Percentiles rank a stretch among this genome's conserved stretches.
phyloP scores from a whole-genome alignment of 2,888 invertebrate genomes.

The Serrognathus titanus region DNA sequence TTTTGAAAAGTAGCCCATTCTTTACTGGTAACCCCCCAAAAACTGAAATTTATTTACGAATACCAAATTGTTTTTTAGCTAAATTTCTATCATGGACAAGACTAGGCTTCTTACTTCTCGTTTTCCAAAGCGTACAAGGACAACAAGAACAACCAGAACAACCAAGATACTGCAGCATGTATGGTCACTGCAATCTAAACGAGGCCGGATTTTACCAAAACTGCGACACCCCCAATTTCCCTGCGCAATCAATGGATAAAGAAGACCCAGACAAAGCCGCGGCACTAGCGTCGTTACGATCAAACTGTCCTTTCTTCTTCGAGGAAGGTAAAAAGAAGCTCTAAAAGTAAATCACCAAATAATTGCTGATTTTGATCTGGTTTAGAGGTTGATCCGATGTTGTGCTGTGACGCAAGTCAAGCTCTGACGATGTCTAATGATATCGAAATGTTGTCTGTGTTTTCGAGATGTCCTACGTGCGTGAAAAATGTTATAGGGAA shows the following conservation, averaged over 20 bases:
- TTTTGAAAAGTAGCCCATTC: too few relatives aligned
- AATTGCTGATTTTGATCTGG: slow-evolving; percentile 1
- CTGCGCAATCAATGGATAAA: slow-evolving; percentile 42
- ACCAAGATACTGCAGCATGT: slow-evolving; percentile 56
- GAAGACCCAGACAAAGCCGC: slow-evolving; percentile 35
- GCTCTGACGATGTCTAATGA: slow-evolving; percentile 53
- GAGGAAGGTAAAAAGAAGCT: slow-evolving; percentile 31
- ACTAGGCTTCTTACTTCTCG: too few relatives aligned
- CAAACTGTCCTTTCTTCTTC: slow-evolving; percentile 61
- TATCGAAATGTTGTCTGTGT: slow-evolving; percentile 63
- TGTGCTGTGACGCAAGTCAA: slow-evolving; percentile 63
- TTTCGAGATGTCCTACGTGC: slow-evolving; percentile 81
- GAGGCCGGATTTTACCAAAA: slow-evolving; percentile 38
- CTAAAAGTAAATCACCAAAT: neutral
- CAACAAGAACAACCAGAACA: too few relatives aligned
- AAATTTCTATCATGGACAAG: too few relatives aligned
- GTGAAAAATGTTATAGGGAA: slow-evolving; percentile 69
- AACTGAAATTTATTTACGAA: too few relatives aligned
- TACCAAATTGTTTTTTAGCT: too few relatives aligned
- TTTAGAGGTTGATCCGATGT: slow-evolving; percentile 39
- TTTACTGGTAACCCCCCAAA: too few relatives aligned
- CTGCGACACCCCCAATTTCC: slow-evolving; percentile 43
- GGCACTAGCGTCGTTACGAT: slow-evolving; percentile 50
- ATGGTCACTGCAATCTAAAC: slow-evolving; percentile 51
- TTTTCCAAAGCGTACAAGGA: neutral